Evolutionary conservation across 2,113 vertebrate genomes (phyloP).

Genomic region (Eubucco bourcierii): DNA sequence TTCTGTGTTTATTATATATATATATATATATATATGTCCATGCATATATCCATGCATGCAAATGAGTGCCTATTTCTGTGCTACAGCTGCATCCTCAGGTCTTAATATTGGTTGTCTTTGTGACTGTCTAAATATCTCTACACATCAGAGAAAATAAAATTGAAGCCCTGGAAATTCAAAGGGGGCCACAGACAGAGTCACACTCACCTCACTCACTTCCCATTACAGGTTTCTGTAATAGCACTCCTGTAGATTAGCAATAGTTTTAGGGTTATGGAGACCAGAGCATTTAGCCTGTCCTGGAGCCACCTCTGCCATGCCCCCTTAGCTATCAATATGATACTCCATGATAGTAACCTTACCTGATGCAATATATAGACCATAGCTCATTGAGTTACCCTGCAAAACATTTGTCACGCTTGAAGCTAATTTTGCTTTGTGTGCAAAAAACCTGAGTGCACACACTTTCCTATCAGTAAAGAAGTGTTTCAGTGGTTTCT

Average conservation of each 20-base stretch:
- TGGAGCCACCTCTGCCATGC: background rate
- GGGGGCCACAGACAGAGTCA: background rate
- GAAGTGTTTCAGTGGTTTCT: background rate
- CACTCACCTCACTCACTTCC: accelerated
- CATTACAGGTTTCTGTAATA: background rate
- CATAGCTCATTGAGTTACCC: background rate
- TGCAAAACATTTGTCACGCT: background rate
- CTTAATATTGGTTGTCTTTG: background rate
- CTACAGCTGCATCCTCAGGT: background rate
- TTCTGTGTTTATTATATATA: background rate
- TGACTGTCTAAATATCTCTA: background rate
- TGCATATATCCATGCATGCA: background rate
- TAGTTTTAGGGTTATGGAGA: background rate
- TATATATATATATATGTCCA: background rate
- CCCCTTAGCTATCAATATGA: background rate
- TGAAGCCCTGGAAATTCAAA: background rate
- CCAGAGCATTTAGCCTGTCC: background rate
- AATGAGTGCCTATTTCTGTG: background rate
- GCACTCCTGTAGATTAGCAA: background rate
- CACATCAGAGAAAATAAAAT: background rate
- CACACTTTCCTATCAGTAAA: background rate
- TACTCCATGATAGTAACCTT: background rate
- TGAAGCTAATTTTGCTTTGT: background rate
- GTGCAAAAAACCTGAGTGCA: background rate
- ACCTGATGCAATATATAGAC: background rate